Conservation (phyloP, 2,797 vertebrate species). For the Tinamus major region DNA sequence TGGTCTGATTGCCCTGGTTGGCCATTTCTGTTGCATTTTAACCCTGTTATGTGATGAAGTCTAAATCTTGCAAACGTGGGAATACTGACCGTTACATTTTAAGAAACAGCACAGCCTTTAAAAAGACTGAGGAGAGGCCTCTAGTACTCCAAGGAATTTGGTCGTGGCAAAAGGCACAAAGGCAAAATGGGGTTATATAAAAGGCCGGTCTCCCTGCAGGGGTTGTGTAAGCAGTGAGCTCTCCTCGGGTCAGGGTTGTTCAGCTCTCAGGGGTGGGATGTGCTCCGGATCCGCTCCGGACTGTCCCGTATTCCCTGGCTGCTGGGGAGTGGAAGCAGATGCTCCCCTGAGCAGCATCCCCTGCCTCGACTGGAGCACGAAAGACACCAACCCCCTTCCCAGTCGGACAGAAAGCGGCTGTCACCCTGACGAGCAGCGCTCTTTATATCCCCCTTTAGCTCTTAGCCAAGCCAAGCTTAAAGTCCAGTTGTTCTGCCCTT, state of each 20-base stretch:
- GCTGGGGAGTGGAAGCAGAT: neutral
- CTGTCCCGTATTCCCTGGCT: neutral
- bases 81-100: neutral
- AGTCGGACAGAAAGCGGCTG: neutral
- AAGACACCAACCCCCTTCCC: neutral
- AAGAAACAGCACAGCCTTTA: neutral
- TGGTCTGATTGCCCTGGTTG: neutral
- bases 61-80: fast-evolving
- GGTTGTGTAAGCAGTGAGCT: neutral
- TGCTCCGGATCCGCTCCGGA: neutral
- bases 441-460: neutral
- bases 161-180: neutral
- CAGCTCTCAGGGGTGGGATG: fast-evolving
- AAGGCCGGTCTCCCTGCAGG: neutral
- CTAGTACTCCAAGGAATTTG: neutral
- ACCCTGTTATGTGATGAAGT: neutral
- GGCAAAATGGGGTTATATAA: neutral
- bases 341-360: neutral
- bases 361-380: neutral
- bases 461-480: neutral
- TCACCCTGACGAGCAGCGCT: neutral
- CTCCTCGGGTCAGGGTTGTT: neutral
- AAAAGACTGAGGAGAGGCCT: neutral
- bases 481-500: neutral
- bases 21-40: neutral